A percentile compares a stretch with the other conserved stretches of the same genome.
Conservation (phyloP, 2,888 invertebrate genomes). For the Lymantria monacha region DNA sequence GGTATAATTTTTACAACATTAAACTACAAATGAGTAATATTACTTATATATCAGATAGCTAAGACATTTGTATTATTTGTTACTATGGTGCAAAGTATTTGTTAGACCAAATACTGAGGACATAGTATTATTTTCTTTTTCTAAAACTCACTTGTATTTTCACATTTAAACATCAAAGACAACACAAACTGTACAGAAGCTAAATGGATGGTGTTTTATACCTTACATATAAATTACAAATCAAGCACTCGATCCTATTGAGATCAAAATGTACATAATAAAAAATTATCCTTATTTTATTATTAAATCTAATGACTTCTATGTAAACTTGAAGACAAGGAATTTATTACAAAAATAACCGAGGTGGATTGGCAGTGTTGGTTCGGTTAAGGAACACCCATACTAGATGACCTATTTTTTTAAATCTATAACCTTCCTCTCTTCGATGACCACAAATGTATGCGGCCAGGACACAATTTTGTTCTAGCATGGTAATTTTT, state of each 20-base stretch:
- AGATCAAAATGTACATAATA: constrained; percentile 80
- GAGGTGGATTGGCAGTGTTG: too few relatives aligned
- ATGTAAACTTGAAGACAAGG: neutral
- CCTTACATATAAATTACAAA: constrained; percentile 74
- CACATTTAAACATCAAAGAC: constrained; percentile 57
- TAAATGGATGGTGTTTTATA: constrained; percentile 80
- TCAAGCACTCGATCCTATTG: constrained; percentile 77
- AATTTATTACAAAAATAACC: neutral
- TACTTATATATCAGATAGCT: constrained; percentile 29
- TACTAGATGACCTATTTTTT: too few relatives aligned
- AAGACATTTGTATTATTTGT: constrained; percentile 52
- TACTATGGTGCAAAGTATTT: constrained; percentile 17
- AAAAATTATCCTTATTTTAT: constrained; percentile 36
- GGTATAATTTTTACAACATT: constrained; percentile 33
- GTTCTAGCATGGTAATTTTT: too few relatives aligned
- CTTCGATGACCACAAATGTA: too few relatives aligned
- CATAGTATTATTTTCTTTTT: constrained; percentile 13
- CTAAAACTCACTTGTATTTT: constrained; percentile 16
- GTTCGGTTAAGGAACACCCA: too few relatives aligned
- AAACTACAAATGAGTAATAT: constrained; percentile 33
- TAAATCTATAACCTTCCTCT: too few relatives aligned
- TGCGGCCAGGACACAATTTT: too few relatives aligned
- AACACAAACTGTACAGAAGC: constrained; percentile 76
- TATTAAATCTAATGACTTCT: neutral
- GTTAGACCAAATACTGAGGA: constrained; percentile 14